Evolutionary conservation across 2,888 invertebrate genomes (phyloP).

Genomic region (Apeira syringaria): DNA sequence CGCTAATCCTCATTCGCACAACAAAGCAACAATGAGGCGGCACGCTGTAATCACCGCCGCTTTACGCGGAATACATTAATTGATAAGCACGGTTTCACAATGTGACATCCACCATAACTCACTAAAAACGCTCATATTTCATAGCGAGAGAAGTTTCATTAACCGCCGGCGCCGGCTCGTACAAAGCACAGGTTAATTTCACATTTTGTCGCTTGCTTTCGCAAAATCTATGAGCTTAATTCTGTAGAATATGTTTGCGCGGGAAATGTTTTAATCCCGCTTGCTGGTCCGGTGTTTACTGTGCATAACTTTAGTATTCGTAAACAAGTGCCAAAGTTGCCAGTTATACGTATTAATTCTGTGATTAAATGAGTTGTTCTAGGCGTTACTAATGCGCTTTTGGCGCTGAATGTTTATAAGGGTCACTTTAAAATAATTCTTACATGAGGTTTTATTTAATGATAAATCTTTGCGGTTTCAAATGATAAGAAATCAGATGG

Average conservation of each 20-base stretch:
- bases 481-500: too few relatives aligned
- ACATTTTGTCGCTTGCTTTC: conserved; percentile 30
- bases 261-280: conserved; percentile 34
- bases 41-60: conserved; percentile 36
- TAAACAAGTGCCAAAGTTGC: conserved; percentile 19
- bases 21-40: conserved; percentile 28
- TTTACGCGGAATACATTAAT: conserved; percentile 64
- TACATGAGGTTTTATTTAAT: too few relatives aligned
- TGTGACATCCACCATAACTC: conserved; percentile 60
- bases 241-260: conserved; percentile 32
- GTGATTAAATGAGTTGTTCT: conserved; percentile 17
- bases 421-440: too few relatives aligned
- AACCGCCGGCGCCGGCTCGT: conserved; percentile 36
- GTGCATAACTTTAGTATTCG: conserved; percentile 30
- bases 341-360: conserved; percentile 20
- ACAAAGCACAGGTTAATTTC: conserved; percentile 37
- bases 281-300: conserved; percentile 28
- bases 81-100: conserved; percentile 59
- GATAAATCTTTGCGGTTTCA: too few relatives aligned
- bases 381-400: conserved; percentile 8
- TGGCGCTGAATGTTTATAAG: conserved; percentile 1
- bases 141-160: conserved; percentile 54
- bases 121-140: conserved; percentile 58
- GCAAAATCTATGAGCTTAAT: conserved; percentile 30
- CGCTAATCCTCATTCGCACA: conserved; percentile 44